These are phyloP conservation scores for Anguilla megastoma DNA, from an alignment of 2,797 vertebrate species.

Conservation along the genomic window DNA sequence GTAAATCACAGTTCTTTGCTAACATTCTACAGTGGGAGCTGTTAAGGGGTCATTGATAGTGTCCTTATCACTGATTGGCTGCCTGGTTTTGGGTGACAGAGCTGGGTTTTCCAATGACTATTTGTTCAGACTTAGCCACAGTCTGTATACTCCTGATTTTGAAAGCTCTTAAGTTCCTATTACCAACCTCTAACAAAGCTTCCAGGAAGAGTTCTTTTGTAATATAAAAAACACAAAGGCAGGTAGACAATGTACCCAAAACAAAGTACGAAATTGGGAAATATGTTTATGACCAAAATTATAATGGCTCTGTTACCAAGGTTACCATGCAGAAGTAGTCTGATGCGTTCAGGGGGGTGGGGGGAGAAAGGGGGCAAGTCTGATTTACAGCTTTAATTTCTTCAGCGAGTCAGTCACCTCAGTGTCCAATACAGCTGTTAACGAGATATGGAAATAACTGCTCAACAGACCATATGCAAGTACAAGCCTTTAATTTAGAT, in stretches of 20 bases:
- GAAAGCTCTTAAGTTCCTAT: background rate
- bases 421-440: constrained; percentile 43
- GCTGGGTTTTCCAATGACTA: background rate
- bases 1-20: background rate
- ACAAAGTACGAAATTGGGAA: background rate
- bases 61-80: background rate
- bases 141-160: background rate
- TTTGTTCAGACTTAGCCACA: background rate
- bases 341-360: constrained; percentile 27
- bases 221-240: background rate
- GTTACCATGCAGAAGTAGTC: constrained; percentile 41
- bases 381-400: constrained; percentile 42
- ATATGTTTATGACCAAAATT: background rate
- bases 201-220: background rate
- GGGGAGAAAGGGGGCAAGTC: background rate
- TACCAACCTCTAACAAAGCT: background rate
- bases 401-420: constrained; percentile 35
- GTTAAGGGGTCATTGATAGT: background rate
- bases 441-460: constrained; percentile 53
- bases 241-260: background rate
- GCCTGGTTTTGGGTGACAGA: background rate
- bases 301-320: constrained; percentile 32
- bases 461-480: constrained; percentile 47
- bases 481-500: constrained; percentile 46
- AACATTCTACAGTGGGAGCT: background rate